Base-by-base conservation (phyloP, 2,113 vertebrate species). In the Corythoichthys intestinalis region DNA sequence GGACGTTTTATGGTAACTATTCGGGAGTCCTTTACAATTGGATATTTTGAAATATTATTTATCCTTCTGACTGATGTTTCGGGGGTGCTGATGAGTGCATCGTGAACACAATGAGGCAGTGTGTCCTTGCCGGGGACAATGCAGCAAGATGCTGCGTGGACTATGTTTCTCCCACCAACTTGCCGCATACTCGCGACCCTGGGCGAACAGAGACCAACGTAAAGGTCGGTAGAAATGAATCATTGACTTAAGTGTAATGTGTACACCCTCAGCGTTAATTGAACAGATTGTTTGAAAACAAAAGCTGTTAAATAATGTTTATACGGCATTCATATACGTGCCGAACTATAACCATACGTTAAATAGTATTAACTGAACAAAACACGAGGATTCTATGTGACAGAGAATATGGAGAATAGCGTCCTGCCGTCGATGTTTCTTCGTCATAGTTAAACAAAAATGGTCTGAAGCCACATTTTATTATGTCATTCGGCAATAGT, bases 131-230 rank as follows among this genome's bases (percentile, higher is more conserved):
- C 46, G 59, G 73, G 72, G 75, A 87, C 82, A 83, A 88, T 76
- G 78, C 81, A 10, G 84, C 72, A 50, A 70, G 85, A 88, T 88
- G 87, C 86, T 67, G 49, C 81, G 60, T 69, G 73, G 72, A 76
- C 69, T 60, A 46, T 2, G 41, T 72, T 76, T 78, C 71, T 76
- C 41, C 47, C 56, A 3, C n/a, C 57, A 76, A 13, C 61, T 4
- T 35, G 65, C 62, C 44, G 49, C 75, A 70, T 14, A 28, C 41
- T 44, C 41, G 14, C 48, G 14, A 63, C 64, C 70, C 66, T 70
- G 8, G 47, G 52, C 77, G 53, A 64, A 76, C 63, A 65, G 77
- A 74, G 13, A 68, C 5, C 68, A 75, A 48, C 67, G 44, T 46
- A 64, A 75, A 88, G 86, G 88, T 90, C 79, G 61, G 88, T 85